Conservation (phyloP, 2,113 vertebrate species). For the Diphyllodes magnificus region DNA sequence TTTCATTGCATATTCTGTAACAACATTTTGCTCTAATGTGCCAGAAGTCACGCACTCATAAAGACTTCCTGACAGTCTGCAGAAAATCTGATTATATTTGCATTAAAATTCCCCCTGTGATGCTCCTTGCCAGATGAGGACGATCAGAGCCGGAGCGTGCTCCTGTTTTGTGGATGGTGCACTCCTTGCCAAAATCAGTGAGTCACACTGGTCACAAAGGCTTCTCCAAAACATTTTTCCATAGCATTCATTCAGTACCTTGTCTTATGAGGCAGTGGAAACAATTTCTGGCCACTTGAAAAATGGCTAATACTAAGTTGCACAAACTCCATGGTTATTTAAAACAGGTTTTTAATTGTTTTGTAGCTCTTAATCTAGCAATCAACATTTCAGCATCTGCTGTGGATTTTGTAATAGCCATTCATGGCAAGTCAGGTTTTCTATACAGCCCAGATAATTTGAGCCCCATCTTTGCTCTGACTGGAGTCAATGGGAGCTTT, state of each 20-base stretch:
- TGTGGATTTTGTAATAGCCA: neutral
- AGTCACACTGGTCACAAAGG: neutral
- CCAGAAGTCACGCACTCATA: neutral
- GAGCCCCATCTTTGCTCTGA: neutral
- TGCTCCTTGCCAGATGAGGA: neutral
- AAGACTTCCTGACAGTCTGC: neutral
- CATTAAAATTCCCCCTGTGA: neutral
- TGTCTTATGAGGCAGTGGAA: neutral
- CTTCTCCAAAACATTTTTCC: neutral
- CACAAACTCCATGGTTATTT: neutral
- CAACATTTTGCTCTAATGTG: neutral
- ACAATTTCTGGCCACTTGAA: neutral
- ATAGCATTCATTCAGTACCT: neutral
- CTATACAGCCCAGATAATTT: neutral
- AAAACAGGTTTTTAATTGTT: neutral
- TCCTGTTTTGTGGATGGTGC: neutral
- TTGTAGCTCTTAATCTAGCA: neutral
- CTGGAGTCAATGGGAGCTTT: neutral
- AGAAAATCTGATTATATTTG: neutral
- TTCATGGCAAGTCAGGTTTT: neutral
- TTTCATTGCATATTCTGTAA: neutral
- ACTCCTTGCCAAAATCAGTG: neutral
- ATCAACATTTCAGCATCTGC: neutral
- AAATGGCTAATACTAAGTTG: neutral
- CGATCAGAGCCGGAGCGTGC: fast-evolving